Evolutionary conservation across 2,113 vertebrate species (phyloP).

Genomic region (Sebastes fasciatus): DNA sequence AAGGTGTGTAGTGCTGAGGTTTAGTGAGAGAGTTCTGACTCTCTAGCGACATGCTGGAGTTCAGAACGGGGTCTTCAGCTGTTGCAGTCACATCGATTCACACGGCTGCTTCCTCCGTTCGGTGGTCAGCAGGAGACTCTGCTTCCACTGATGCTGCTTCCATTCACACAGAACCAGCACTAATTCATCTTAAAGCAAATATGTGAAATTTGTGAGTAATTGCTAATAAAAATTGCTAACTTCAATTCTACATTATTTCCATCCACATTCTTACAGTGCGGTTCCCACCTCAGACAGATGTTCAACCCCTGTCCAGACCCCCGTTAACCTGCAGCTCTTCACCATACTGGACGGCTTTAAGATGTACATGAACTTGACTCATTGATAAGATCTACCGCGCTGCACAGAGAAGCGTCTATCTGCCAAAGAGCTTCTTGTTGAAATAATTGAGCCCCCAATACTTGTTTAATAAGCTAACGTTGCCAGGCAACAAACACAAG

Average conservation of each 20-base stretch:
- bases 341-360: not conserved
- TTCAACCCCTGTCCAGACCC: not conserved
- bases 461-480: conserved; percentile 50
- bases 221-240: not conserved
- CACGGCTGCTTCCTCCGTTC: conserved; percentile 8
- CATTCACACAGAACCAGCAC: not conserved
- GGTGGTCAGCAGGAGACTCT: conserved; percentile 4
- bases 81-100: conserved; percentile 11
- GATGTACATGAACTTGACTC: conserved; percentile 3
- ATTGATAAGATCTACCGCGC: conserved; percentile 7
- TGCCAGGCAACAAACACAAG: conserved; percentile 65
- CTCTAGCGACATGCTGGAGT: conserved; percentile 21
- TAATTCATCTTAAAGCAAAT: conserved; percentile 6
- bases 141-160: not conserved
- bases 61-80: conserved; percentile 22
- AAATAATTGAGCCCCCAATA: conserved; percentile 44
- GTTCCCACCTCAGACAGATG: not conserved
- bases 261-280: not conserved
- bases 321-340: conserved; percentile 2
- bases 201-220: not conserved
- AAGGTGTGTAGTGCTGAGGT: not conserved
- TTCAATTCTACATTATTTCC: not conserved
- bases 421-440: conserved; percentile 20
- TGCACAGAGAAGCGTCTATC: conserved; percentile 5
- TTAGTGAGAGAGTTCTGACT: conserved; percentile 10